Evolutionary conservation across 2,113 vertebrate genomes (phyloP).

Genomic region (Rynchops niger): DNA sequence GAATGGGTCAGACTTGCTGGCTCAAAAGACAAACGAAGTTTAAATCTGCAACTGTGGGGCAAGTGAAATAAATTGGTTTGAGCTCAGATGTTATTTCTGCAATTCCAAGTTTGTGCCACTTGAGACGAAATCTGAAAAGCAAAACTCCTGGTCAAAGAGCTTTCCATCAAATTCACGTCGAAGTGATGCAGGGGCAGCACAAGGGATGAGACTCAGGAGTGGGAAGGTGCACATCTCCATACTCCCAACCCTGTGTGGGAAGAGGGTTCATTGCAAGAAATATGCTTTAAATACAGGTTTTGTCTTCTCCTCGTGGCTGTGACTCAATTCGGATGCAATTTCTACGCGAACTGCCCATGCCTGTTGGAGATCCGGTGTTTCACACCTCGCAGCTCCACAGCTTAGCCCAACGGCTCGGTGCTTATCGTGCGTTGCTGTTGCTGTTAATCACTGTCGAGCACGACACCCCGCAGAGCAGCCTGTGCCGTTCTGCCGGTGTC

Average conservation of each 20-base stretch:
- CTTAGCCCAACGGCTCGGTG: rapidly evolving
- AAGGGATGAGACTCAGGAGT: rapidly evolving
- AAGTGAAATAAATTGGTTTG: neutral
- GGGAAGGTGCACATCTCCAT: neutral
- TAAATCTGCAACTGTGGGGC: neutral
- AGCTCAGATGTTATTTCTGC: rapidly evolving
- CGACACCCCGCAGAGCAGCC: neutral
- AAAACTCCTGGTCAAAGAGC: neutral
- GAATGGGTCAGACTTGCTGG: neutral
- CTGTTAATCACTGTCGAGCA: rapidly evolving
- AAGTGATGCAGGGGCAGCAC: rapidly evolving
- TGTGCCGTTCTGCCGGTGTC: neutral
- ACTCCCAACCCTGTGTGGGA: neutral
- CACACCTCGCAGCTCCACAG: neutral
- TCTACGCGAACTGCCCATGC: rapidly evolving
- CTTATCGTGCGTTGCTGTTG: rapidly evolving
- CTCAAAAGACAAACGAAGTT: neutral
- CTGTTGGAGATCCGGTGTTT: neutral
- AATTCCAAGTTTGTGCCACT: neutral
- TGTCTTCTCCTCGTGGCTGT: neutral
- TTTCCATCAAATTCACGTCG: rapidly evolving
- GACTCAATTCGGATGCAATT: neutral
- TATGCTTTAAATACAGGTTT: neutral
- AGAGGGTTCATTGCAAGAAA: neutral
- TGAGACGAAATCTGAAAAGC: neutral